These are phyloP conservation scores for Alosa sapidissima DNA, from an alignment of 2,797 vertebrate genomes.

Conservation along the genomic window DNA sequence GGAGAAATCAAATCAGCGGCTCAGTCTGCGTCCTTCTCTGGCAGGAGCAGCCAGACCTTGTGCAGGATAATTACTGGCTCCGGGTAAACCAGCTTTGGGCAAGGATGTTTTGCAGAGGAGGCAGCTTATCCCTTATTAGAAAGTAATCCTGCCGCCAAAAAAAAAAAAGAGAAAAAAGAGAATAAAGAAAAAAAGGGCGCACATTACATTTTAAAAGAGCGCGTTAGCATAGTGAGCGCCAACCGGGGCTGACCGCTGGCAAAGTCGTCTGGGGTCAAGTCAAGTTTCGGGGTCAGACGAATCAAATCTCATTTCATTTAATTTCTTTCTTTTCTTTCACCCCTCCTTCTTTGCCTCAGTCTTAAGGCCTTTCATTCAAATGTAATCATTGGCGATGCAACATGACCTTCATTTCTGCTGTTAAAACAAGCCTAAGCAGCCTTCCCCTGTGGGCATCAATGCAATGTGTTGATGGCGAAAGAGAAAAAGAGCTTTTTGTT, in stretches of 20 bases:
- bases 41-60: slow-evolving; percentile 62
- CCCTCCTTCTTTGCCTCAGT: slow-evolving; percentile 38
- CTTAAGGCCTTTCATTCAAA: slow-evolving; percentile 68
- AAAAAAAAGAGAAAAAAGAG: slow-evolving; percentile 71
- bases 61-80: slow-evolving; percentile 66
- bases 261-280: slow-evolving; percentile 68
- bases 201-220: slow-evolving; percentile 72
- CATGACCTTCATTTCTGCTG: slow-evolving; percentile 75
- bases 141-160: slow-evolving; percentile 69
- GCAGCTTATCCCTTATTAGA: slow-evolving; percentile 73
- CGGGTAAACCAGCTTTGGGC: slow-evolving; percentile 48
- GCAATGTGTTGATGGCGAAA: slow-evolving; percentile 44
- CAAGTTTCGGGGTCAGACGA: slow-evolving; percentile 62
- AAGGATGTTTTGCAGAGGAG: slow-evolving; percentile 61
- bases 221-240: slow-evolving; percentile 46
- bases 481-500: slow-evolving; percentile 63
- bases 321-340: slow-evolving; percentile 44
- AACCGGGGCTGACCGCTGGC: slow-evolving; percentile 56
- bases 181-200: slow-evolving; percentile 69
- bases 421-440: slow-evolving; percentile 61
- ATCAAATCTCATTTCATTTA: slow-evolving; percentile 67
- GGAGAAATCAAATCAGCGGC: slow-evolving; percentile 52
- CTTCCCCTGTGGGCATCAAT: neutral
- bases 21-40: slow-evolving; percentile 59
- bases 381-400: slow-evolving; percentile 72